Percentiles rank a stretch among this genome's conserved stretches.
These are phyloP conservation scores for Calosoma granatense DNA, from an alignment of 1,140 invertebrate genomes.

Conservation along the genomic window DNA sequence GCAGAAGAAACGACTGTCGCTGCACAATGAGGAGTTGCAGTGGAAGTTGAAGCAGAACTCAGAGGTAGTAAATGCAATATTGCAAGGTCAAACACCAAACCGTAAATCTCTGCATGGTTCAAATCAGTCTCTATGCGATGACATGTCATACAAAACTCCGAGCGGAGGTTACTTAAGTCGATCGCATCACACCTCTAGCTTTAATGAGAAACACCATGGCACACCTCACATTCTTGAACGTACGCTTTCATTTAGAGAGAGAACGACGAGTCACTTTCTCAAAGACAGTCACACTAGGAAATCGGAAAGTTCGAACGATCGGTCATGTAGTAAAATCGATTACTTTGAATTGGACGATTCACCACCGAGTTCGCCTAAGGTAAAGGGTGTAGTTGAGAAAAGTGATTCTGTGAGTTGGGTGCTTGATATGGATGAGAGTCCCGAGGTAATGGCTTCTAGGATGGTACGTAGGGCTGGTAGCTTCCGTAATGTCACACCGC, in stretches of 20 bases:
- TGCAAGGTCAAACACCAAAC: not conserved
- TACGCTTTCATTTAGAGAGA: conserved; percentile 23
- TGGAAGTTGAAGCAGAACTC: conserved; percentile 73
- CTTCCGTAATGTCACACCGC: conserved; percentile 31
- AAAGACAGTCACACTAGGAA: conserved; percentile 13
- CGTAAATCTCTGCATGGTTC: conserved; percentile 5
- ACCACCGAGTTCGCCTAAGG: conserved; percentile 49
- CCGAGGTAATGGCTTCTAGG: conserved; percentile 49
- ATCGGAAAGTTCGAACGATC: conserved; percentile 19
- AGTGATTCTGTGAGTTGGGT: conserved; percentile 76
- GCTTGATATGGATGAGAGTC: conserved; percentile 62
- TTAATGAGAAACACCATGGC: conserved; percentile 25
- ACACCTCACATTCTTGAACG: conserved; percentile 22
- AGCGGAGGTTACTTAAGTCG: conserved; percentile 24
- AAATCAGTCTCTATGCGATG: conserved; percentile 10
- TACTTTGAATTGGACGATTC: conserved; percentile 25
- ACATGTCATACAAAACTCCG: conserved; percentile 26
- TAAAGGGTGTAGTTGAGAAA: conserved; percentile 72
- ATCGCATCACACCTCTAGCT: conserved; percentile 26
- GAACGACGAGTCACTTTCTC: not conserved
- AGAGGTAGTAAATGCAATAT: conserved; percentile 41
- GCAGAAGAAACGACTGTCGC: conserved; percentile 63
- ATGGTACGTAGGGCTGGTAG: conserved; percentile 39
- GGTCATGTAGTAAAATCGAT: not conserved
- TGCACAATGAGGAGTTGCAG: conserved; percentile 77